A percentile compares a stretch with the other conserved stretches of the same genome.
These are phyloP conservation scores for Julus scandinavius DNA, from an alignment of 2,888 invertebrate genomes.

Conservation along the genomic window DNA sequence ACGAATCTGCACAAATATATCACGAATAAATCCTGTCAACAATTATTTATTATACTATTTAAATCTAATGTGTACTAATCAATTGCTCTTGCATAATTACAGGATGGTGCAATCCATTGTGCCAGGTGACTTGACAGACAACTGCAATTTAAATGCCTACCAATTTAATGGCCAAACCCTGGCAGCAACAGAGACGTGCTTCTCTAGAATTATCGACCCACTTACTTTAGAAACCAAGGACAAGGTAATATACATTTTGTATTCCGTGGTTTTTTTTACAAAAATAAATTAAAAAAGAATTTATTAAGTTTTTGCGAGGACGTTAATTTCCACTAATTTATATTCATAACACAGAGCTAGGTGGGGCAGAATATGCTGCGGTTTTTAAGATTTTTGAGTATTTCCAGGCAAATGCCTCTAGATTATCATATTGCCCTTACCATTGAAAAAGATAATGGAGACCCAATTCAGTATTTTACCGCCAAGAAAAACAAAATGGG, in stretches of 20 bases:
- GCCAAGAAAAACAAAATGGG: too few species aligned
- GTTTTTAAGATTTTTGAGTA: too few species aligned
- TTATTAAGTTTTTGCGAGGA: neutral
- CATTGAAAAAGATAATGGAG: too few species aligned
- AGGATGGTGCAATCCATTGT: conserved; percentile 61
- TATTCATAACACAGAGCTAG: neutral
- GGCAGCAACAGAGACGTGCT: conserved; percentile 68
- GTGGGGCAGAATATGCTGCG: too few species aligned
- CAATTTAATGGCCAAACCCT: conserved; percentile 67
- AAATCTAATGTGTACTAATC: neutral
- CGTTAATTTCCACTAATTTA: neutral
- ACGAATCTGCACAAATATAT: neutral
- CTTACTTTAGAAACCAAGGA: conserved; percentile 66
- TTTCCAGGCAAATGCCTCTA: too few species aligned
- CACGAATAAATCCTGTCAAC: neutral
- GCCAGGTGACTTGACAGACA: conserved; percentile 67
- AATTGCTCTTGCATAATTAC: neutral
- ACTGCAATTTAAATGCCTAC: conserved; percentile 67
- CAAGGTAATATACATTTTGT: conserved; percentile 62
- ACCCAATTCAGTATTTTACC: too few species aligned
- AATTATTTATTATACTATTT: neutral
- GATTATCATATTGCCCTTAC: too few species aligned
- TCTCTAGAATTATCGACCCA: conserved; percentile 66
- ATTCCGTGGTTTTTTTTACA: neutral
- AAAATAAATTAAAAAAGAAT: neutral